Conservation (phyloP, 2,113 vertebrate species). For the Boulengeromyrus knoepffleri region DNA sequence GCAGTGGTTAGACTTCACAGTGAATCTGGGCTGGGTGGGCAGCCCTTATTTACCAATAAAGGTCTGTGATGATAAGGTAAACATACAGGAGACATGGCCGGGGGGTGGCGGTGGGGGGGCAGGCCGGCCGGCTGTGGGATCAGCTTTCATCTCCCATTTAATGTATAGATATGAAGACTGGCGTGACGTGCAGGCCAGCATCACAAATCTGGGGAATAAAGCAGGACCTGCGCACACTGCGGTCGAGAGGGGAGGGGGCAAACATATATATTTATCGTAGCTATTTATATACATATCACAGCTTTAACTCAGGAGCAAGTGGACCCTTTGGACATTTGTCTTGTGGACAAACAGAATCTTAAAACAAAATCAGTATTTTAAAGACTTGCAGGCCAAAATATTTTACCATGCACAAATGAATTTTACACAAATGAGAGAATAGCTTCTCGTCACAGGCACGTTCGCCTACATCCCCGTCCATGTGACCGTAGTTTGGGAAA, state of each 20-base stretch:
- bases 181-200: conserved; percentile 35
- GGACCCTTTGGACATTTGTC: neutral
- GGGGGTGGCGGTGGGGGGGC: conserved; percentile 10
- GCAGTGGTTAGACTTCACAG: conserved; percentile 52
- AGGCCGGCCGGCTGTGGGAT: conserved; percentile 20
- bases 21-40: conserved; percentile 43
- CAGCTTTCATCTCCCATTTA: conserved; percentile 44
- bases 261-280: neutral
- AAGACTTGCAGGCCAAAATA: neutral
- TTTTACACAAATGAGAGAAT: neutral
- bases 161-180: conserved; percentile 32
- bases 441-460: neutral
- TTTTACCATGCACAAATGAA: neutral
- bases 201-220: conserved; percentile 65
- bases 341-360: neutral
- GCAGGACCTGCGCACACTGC: conserved; percentile 29
- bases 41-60: conserved; percentile 69
- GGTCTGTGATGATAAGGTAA: conserved; percentile 69
- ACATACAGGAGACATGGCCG: conserved; percentile 61
- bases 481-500: neutral
- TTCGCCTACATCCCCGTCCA: neutral
- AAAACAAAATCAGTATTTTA: neutral
- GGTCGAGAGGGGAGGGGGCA: neutral
- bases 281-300: neutral
- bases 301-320: conserved; percentile 17